Evolutionary conservation across 2,888 invertebrate genomes (phyloP).

Genomic region (Sinopyrophorus schimmeli): DNA sequence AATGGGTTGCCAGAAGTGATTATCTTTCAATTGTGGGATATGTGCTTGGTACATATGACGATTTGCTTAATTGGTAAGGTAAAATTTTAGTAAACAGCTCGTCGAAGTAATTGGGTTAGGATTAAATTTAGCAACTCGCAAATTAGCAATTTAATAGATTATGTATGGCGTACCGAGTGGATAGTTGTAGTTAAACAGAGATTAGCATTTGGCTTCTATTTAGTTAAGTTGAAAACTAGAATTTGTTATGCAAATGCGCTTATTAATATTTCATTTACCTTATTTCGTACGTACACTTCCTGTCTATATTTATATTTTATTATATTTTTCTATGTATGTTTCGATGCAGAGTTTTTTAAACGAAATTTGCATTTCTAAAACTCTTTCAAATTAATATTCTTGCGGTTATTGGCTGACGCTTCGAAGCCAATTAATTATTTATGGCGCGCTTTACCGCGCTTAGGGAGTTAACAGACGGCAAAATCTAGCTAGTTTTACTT

Average conservation of each 20-base stretch:
- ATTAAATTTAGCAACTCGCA: constrained; percentile 14
- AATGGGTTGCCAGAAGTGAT: too few relatives aligned
- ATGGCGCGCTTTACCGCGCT: too few relatives aligned
- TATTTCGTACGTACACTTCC: too few relatives aligned
- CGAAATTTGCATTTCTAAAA: background rate
- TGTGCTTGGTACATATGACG: too few relatives aligned
- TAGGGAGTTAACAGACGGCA: too few relatives aligned
- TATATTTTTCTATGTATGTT: background rate
- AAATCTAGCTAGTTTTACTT: too few relatives aligned
- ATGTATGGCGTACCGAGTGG: background rate
- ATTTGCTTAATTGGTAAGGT: too few relatives aligned
- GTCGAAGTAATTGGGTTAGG: constrained; percentile 11
- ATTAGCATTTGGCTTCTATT: constrained; percentile 5
- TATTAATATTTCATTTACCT: constrained; percentile 11
- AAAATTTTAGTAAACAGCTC: constrained; percentile 17
- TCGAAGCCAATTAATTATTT: constrained; percentile 10
- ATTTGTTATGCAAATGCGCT: constrained; percentile 12
- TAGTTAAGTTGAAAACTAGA: constrained; percentile 2
- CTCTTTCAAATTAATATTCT: too few relatives aligned
- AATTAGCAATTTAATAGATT: constrained; percentile 13
- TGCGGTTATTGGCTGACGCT: background rate
- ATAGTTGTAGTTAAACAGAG: constrained; percentile 8
- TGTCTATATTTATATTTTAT: background rate
- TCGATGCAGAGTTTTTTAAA: background rate
- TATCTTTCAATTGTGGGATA: too few relatives aligned